Evolutionary conservation across 2,888 invertebrate genomes (phyloP).

Genomic region (Ochlodes sylvanus): DNA sequence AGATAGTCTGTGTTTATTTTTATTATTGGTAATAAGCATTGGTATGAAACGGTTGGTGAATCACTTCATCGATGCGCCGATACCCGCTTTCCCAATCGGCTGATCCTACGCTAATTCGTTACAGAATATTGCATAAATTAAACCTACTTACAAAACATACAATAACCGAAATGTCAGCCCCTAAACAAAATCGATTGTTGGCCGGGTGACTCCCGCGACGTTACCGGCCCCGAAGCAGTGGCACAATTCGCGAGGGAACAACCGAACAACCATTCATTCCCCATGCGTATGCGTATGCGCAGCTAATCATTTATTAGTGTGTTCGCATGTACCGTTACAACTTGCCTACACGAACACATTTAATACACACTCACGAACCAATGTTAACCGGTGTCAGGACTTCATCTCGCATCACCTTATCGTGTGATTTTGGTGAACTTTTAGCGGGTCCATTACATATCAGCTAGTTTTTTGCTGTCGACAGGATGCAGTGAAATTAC

Average conservation of each 20-base stretch:
- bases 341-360: conserved; percentile 62
- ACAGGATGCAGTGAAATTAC: conserved; percentile 39
- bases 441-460: conserved; percentile 50
- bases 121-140: conserved; percentile 33
- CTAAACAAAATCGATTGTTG: conserved; percentile 61
- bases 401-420: conserved; percentile 51
- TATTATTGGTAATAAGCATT: conserved; percentile 11
- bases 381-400: conserved; percentile 58
- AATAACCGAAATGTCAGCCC: conserved; percentile 60
- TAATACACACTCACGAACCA: conserved; percentile 54
- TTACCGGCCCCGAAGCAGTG: conserved; percentile 52
- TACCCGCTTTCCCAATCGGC: conserved; percentile 13
- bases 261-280: conserved; percentile 25
- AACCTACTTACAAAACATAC: conserved; percentile 48
- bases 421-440: conserved; percentile 72
- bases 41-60: conserved; percentile 15
- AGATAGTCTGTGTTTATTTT: conserved; percentile 16
- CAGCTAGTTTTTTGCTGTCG: conserved; percentile 28
- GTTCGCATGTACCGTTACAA: conserved; percentile 69
- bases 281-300: conserved; percentile 65
- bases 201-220: conserved; percentile 63
- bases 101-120: conserved; percentile 19
- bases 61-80: conserved; percentile 15
- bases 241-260: conserved; percentile 60
- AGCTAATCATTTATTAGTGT: conserved; percentile 60